Evolutionary conservation across 2,113 vertebrate species (phyloP).

Genomic region (Sminthopsis crassicaudata): DNA sequence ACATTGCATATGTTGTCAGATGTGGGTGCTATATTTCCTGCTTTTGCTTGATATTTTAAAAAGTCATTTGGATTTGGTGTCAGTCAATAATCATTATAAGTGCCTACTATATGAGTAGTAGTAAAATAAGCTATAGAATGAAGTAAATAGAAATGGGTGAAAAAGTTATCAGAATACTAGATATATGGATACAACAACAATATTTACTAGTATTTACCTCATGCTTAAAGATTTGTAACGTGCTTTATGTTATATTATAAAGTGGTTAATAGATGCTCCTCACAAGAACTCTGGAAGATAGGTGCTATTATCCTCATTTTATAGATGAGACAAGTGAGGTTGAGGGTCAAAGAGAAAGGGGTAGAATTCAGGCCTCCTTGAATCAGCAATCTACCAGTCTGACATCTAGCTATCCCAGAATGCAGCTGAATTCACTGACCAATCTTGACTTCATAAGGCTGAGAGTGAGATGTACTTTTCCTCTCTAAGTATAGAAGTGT

Average conservation of each 20-base stretch:
- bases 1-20: no score
- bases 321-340: no score
- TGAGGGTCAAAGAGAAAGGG: neutral
- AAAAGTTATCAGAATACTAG: neutral
- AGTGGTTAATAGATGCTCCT: no score
- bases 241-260: no score
- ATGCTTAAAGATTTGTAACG: no score
- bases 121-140: neutral
- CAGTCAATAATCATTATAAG: neutral
- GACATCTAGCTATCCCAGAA: neutral
- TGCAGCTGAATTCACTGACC: neutral
- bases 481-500: neutral
- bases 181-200: neutral
- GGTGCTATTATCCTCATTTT: no score
- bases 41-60: neutral
- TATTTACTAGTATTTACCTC: neutral
- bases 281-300: no score
- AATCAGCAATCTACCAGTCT: no score
- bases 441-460: neutral
- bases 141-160: neutral
- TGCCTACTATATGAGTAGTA: no score
- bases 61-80: neutral
- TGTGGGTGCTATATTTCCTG: no score
- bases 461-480: neutral
- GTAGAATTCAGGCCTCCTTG: neutral